Evolutionary conservation across 2,797 vertebrate species (phyloP), one percentile per base, ranked within the genome.

Genomic region (Enteromius thamalakanensis): DNA sequence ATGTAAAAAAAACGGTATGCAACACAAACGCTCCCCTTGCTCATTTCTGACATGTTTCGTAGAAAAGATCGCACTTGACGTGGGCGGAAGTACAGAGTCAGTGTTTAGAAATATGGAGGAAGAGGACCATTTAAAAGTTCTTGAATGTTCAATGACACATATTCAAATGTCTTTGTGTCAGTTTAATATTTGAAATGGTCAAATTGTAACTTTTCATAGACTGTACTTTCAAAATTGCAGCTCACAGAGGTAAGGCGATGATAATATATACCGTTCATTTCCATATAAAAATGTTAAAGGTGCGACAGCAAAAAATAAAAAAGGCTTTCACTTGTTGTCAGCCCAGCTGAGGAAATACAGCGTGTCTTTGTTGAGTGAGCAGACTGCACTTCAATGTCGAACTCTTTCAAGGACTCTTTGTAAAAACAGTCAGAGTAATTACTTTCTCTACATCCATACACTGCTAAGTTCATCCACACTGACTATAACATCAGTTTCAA

Each of bases 381-480:
- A 17, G 55, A 34, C 37, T n/a, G 26, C 53, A 71, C 65, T 67
- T 34, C 51, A 76, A 1, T 42, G 45, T 32, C 14, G 29, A 4
- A 11, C 42, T 72, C 19, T 42, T 74, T 53, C 32, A 51, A n/a
- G 42, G 60, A 65, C 5, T 82, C 60, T 76, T 82, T 55, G 21
- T 4, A 67, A 23, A 81, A 74, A 19, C 0, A 9, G 32, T 53
- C 62, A 19, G 49, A 51, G 62, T 45, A 76, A 76, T 82, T 76
- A 67, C 34, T 68, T 32, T 76, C 23, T 55, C n/a, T 40, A 55
- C 47, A 76, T 76, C 11, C 70, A 42, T 42, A 60, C 47, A 47
- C 15, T n/a, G 40, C 42, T 21, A 67, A 75, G 47, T 47, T 60
- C 26, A 64, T 82, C 40, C 9, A 70, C 34, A 58, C 15, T 12